These are phyloP conservation scores for Cydia pomonella DNA, from an alignment of 1,140 invertebrate genomes.

Conservation along the genomic window DNA sequence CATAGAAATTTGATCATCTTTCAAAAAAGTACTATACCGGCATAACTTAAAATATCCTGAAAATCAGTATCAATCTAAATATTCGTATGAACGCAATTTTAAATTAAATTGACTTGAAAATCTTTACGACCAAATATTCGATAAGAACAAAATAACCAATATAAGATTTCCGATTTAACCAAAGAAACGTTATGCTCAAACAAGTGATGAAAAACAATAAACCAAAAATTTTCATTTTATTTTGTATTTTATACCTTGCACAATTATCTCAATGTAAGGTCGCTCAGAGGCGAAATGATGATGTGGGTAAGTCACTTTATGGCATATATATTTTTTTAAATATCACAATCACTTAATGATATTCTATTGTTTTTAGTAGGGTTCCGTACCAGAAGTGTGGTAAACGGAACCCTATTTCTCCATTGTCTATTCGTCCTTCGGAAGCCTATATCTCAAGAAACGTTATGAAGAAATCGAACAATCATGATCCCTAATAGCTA, in stretches of 20 bases:
- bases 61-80: not conserved
- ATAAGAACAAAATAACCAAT: conserved; percentile 23
- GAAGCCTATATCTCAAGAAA: too few relatives aligned
- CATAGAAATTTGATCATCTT: conserved; percentile 15
- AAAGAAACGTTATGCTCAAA: conserved; percentile 21
- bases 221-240: not conserved
- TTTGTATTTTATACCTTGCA: conserved; percentile 3
- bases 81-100: conserved; percentile 8
- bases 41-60: conserved; percentile 20
- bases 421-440: too few relatives aligned
- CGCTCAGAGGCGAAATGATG: not conserved
- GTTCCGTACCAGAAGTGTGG: too few relatives aligned
- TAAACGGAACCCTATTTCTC: too few relatives aligned
- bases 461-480: too few relatives aligned
- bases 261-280: conserved; percentile 17
- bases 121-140: conserved; percentile 20
- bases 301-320: not conserved
- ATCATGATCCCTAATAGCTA: too few relatives aligned
- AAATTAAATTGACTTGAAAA: conserved; percentile 21
- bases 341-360: too few relatives aligned
- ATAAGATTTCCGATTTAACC: conserved; percentile 12
- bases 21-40: conserved; percentile 21
- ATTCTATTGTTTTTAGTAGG: too few relatives aligned
- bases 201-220: not conserved
- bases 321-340: too few relatives aligned